A percentile compares a stretch with the other conserved stretches of the same genome.
Conservation (phyloP, 2,797 vertebrate species). For the Poecile montanus region DNA sequence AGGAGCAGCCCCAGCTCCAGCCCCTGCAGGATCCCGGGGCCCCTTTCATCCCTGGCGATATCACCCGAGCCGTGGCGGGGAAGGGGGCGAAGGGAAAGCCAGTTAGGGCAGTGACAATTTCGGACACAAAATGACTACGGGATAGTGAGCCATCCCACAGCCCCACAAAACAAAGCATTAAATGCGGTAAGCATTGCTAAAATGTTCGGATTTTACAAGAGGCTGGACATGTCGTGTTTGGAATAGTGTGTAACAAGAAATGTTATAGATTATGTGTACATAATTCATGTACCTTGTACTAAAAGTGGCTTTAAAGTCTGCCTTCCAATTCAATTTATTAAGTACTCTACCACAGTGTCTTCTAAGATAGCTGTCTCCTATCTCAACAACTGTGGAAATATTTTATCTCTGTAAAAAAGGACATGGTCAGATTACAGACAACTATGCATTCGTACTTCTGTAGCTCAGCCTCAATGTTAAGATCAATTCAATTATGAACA, state of each 20-base stretch:
- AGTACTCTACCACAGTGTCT: neutral
- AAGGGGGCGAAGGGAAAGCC: neutral
- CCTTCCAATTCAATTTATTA: neutral
- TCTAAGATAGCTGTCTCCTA: neutral
- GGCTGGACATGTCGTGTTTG: neutral
- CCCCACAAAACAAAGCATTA: neutral
- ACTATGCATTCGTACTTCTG: too few relatives aligned
- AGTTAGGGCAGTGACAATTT: neutral
- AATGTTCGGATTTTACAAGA: neutral
- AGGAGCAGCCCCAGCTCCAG: neutral
- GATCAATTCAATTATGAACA: neutral
- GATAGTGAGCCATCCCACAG: neutral
- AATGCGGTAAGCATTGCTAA: neutral
- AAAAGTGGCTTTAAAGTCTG: neutral
- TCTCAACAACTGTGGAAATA: neutral
- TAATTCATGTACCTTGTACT: neutral
- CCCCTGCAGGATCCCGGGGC: fast-evolving
- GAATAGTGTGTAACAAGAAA: neutral
- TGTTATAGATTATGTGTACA: neutral
- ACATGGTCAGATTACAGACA: neutral
- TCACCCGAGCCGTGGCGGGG: fast-evolving
- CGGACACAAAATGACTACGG: neutral
- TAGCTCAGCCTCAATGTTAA: neutral
- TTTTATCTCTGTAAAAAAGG: neutral
- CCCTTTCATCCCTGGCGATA: too few relatives aligned